A percentile compares a stretch with the other conserved stretches of the same genome.
Conservation (phyloP, 2,888 invertebrate species). For the Archaeoteleia sp. region DNA sequence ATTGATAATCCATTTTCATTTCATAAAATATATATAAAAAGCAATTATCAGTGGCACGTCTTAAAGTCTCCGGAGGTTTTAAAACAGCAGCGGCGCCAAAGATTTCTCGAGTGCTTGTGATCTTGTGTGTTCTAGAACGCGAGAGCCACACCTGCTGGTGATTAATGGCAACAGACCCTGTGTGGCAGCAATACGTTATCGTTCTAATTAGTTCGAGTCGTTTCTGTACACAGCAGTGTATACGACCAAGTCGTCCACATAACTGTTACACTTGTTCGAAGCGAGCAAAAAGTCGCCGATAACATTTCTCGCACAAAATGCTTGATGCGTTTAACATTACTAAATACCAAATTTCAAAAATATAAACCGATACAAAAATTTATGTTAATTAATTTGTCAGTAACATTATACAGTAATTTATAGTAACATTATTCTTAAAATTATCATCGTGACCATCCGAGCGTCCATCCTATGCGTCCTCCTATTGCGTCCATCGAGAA, state of each 20-base stretch:
- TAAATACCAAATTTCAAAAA: constrained; percentile 1
- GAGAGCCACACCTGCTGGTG: constrained; percentile 45
- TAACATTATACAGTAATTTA: no score
- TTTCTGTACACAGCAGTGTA: constrained; percentile 36
- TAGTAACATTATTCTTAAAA: no score
- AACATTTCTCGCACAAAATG: constrained; percentile 16
- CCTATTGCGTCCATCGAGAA: no score
- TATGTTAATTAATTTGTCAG: no score
- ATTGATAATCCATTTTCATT: no score
- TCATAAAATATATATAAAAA: constrained; percentile 7
- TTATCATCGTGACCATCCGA: no score
- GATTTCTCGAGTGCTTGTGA: constrained; percentile 31
- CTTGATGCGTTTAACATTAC: constrained; percentile 19
- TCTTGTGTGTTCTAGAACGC: constrained; percentile 22
- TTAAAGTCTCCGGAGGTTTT: constrained; percentile 36
- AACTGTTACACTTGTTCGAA: constrained; percentile 39
- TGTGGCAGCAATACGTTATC: constrained; percentile 45
- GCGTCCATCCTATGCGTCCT: no score
- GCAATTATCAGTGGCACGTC: constrained; percentile 8
- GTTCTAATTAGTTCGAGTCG: constrained; percentile 52
- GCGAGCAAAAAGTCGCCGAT: constrained; percentile 12
- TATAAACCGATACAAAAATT: no score
- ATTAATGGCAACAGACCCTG: constrained; percentile 41
- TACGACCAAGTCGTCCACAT: constrained; percentile 42
- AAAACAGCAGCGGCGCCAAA: constrained; percentile 32